Evolutionary conservation across 2,113 vertebrate genomes (phyloP), one percentile per base, ranked within the genome.

Genomic region (Stegastes partitus): DNA sequence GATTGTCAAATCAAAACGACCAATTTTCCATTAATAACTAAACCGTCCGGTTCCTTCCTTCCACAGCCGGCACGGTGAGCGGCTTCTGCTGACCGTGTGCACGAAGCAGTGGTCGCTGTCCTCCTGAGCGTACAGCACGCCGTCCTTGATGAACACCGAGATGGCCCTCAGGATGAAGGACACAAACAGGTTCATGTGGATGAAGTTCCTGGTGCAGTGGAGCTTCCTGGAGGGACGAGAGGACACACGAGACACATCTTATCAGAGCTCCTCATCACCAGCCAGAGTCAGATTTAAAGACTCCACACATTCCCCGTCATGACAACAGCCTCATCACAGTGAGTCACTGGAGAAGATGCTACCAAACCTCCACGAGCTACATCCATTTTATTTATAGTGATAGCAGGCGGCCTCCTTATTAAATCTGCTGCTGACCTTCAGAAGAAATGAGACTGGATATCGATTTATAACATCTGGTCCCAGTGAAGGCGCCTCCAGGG

Each of bases 101-200:
- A 94, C 72, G 3, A 96, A 97, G 79, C 98, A 99, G 86, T 99
- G 97, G 81, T 96, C 96, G 62, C 93, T 96, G 84, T 98, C 97
- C 62, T 98, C 96, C 61, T 99, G 96, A 0, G 97, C 95, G 0
- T 98, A 99, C 59, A 99, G 93, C 63, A 99, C 95, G 0, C 97
- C 97, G 0, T 99, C 98, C 75, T 99, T 99, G 86, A 99, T 99
- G 93, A 99, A 99, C 61, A 99, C 98, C 0, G 98, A 99, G 87
- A 99, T 96, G 61, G 98, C 98, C 86, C 98, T 94, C 83, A 99
- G 94, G 86, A 99, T 99, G 93, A 99, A 99, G 0, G 98, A 99
- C 78, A 97, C 95, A 53, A 99, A 99, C 68, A 99, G 95, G 86
- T 99, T 99, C 98, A 99, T 99, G 93, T 99, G 98, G 87, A 99